These are phyloP conservation scores for Drosophila pruinosa DNA, from an alignment of 1,140 invertebrate genomes.

Conservation along the genomic window DNA sequence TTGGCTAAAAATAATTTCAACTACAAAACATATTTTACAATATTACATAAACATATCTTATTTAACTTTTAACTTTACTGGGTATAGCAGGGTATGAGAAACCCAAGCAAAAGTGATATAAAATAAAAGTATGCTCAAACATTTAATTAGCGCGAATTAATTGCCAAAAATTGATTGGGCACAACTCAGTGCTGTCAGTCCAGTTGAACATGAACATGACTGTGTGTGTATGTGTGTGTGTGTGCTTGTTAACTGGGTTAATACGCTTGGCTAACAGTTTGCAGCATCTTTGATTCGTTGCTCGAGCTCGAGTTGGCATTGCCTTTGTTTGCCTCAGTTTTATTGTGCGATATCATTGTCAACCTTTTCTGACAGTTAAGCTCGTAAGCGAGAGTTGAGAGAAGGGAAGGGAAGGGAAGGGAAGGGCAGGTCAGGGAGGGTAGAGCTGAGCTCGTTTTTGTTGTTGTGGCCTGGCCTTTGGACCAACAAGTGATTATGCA, in stretches of 20 bases:
- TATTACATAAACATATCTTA: background rate
- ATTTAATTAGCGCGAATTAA: constrained; percentile 12
- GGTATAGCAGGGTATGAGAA: background rate
- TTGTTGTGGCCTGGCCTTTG: background rate
- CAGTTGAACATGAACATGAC: background rate
- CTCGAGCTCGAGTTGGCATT: background rate
- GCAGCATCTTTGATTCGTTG: background rate
- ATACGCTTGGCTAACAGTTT: constrained; percentile 7
- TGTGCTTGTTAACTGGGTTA: constrained; percentile 12
- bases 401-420: background rate
- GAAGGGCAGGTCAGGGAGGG: too few relatives aligned
- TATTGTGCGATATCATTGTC: background rate
- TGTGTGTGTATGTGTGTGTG: background rate
- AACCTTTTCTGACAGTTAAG: constrained; percentile 10
- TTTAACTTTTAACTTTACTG: too few relatives aligned
- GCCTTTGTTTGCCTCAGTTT: background rate
- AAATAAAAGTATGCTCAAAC: constrained; percentile 4
- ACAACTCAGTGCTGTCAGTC: background rate
- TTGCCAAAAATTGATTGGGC: background rate
- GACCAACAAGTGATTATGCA: constrained; percentile 30
- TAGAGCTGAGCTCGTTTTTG: background rate
- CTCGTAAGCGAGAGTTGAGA: background rate
- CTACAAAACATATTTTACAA: too few relatives aligned
- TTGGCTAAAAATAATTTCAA: too few relatives aligned
- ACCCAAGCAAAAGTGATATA: background rate